Base-by-base conservation (phyloP, 2,888 invertebrate species). In the Eremobia ochroleuca region DNA sequence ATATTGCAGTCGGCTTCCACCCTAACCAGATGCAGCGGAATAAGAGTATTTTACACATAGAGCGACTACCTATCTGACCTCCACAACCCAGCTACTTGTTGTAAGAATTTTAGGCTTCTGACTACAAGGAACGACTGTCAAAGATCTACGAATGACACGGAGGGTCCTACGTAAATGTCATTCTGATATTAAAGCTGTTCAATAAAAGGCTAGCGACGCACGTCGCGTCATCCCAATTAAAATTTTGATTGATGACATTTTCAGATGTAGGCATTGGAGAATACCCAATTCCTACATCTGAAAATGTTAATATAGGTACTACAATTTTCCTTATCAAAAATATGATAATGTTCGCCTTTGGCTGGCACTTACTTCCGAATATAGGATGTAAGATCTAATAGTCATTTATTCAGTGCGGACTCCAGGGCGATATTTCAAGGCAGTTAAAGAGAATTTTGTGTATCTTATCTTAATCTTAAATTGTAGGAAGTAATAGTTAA, bases 361-460 rank as follows among this genome's bases (percentile, higher is more conserved):
- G 2, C 9, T 52, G 25, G 25, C 18, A 4, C 21, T 49, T 49
- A 40, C 49, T 43, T 52, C 2, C 9, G 75, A 52, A 75, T 49
- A 31, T 31, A 67, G 15, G 75, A 21, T 74, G 21, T n/a, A 9
- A 28, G n/a, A 64, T 76, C 73, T 15, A 18, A 80, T 1, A 81
- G 52, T 31, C 15, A 21, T 73, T 61, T 66, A 46, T 81, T 49
- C 71, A 69, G 37, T n/a, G 21, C 31, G 52, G 34, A 52, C 79
- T 85, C 72, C 37, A 67, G 52, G 25, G 65, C 77, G 69, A 83
- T 90, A 88, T 89, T 89, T 91, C 85, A 79, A 72, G 69, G 61
- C 77, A 83, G 78, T 87, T 85, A 82, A 77, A 87, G 85, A 83
- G 86, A 89, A 88, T 89, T 88, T 87, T 85, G 85, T 87, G 79